These are phyloP conservation scores for Conger conger DNA, from an alignment of 2,113 vertebrate genomes.

Conservation along the genomic window DNA sequence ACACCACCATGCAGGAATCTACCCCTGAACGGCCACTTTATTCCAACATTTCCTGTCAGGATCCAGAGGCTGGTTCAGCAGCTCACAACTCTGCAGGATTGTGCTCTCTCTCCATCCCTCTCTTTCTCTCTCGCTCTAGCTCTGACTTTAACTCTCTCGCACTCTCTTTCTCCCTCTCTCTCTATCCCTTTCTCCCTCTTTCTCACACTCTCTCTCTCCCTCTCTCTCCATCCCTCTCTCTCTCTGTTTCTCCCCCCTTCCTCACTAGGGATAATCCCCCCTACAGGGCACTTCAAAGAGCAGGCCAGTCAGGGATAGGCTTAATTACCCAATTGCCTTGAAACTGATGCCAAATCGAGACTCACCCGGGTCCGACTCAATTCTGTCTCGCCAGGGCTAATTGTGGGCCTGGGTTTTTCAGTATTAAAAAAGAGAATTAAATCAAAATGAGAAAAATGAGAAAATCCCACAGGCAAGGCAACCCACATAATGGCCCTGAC, in stretches of 20 bases:
- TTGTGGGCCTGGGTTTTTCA: conserved; percentile 51
- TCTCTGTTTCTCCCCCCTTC: conserved; percentile 46
- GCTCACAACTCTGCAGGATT: not conserved
- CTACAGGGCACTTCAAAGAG: conserved; percentile 72
- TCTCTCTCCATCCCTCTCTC: conserved; percentile 37
- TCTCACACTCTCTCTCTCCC: conserved; percentile 35
- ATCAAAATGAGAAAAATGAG: conserved; percentile 43
- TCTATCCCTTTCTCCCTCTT: conserved; percentile 25
- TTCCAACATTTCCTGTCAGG: not conserved
- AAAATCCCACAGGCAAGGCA: conserved; percentile 40
- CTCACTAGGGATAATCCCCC: conserved; percentile 67
- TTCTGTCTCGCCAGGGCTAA: conserved; percentile 56
- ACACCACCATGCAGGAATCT: not conserved
- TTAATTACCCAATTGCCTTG: conserved; percentile 73
- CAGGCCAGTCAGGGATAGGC: conserved; percentile 65
- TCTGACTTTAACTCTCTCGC: conserved; percentile 34
- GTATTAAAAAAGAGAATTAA: conserved; percentile 41
- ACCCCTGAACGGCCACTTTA: not conserved
- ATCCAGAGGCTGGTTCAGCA: conserved; percentile 4
- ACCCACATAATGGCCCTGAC: conserved; percentile 22
- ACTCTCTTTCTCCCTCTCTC: conserved; percentile 25
- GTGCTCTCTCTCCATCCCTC: not conserved
- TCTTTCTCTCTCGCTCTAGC: conserved; percentile 26
- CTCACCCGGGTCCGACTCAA: conserved; percentile 47
- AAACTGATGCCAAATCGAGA: conserved; percentile 69